phyloP scores from a whole-genome alignment of 2,797 vertebrate species.

The Gastrophryne carolinensis region DNA sequence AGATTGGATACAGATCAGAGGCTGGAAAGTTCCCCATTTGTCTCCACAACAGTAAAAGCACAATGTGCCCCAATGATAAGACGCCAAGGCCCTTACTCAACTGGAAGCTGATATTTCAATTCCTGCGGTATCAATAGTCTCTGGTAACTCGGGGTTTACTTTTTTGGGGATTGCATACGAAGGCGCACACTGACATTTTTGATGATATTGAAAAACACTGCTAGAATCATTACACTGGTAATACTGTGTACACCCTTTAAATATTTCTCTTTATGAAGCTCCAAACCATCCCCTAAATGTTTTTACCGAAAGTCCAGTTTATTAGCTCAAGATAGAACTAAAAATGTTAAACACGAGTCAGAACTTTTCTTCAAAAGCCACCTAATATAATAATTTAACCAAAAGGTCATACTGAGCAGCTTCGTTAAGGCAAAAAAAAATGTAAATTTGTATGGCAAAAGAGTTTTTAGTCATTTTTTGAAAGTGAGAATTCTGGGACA shows the following conservation, averaged over 20 bases:
- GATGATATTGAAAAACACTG: background rate
- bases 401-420: background rate
- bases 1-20: conserved; percentile 43
- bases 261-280: conserved; percentile 24
- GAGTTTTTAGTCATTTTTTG: too few species aligned
- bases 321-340: background rate
- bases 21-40: conserved; percentile 32
- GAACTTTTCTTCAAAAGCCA: background rate
- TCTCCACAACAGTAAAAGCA: conserved; percentile 47
- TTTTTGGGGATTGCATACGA: conserved; percentile 20
- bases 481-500: conserved; percentile 64
- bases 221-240: conserved; percentile 10
- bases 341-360: background rate
- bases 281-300: conserved; percentile 38
- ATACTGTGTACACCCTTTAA: conserved; percentile 15
- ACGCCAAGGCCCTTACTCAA: conserved; percentile 17
- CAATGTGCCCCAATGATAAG: conserved; percentile 32
- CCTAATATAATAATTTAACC: conserved; percentile 13
- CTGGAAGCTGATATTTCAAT: background rate
- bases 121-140: conserved; percentile 27
- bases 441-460: too few species aligned
- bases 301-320: conserved; percentile 11
- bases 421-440: conserved; percentile 1
- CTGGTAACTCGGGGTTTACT: conserved; percentile 18
- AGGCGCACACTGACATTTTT: conserved; percentile 18